Base-by-base conservation (phyloP, 2,888 invertebrate species). In the Melipona beecheii region DNA sequence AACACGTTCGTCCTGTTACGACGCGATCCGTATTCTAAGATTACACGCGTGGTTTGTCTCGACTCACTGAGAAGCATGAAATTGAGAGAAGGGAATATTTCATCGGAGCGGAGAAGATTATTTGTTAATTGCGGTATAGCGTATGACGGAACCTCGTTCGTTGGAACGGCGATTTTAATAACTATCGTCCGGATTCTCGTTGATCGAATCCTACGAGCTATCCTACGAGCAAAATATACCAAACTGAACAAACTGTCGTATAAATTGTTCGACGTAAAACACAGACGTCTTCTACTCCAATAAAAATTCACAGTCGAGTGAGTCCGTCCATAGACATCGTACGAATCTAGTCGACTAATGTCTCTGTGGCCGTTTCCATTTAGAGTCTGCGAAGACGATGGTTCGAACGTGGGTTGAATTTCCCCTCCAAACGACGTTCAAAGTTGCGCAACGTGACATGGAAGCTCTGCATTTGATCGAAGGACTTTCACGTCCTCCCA, bases 401-500 rank as follows among this genome's bases (percentile, higher is more conserved):
- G 49, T 43, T 74, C 17, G 50, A 74, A 31, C 69, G 77, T 77
- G 77, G 77, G 54, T 24, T 24, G 62, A 24, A 19, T 31, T 56
- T 66, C 65, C 24, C 19, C 54, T 49, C 49, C 66, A 49, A 49
- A 75, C 15, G 36, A 43, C 21, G 13, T 49, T 2, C 54, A 21
- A 70, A 78, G 77, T 65, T 58, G 54, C 27, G 19, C 6, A 13
- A 52, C 52, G 27, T 27, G 49, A 72, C 27, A 54, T 68, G 72
- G 69, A 68, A 78, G n/a, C 66, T 54, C n/a, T 56, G 19, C 49
- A 64, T 83, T 83, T 64, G 54, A 79, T 52, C 56, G 15, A 83
- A n/a, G n/a, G n/a, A 72, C 78, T 79, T 79, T 84, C 78, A 72
- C 83, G 58, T 83, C 78, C 77, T 69, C 70, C 54, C 54, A n/a